Base-by-base conservation (phyloP, 2,113 vertebrate genomes). In the Pterocles orientalis region DNA sequence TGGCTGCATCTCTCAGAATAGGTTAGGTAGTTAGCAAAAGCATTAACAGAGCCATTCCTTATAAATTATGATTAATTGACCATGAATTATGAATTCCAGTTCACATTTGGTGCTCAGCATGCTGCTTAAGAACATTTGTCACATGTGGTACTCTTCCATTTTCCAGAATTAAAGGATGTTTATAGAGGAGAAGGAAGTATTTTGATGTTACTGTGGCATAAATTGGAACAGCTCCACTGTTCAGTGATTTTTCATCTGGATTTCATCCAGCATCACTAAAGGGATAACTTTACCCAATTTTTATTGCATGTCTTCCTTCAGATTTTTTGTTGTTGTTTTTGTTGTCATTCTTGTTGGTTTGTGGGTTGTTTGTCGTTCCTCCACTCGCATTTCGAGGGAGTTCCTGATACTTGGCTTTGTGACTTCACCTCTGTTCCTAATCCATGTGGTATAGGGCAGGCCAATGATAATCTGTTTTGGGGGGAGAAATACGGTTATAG, bases 21-120 rank as follows among this genome's bases (percentile, higher is more conserved):
- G 81, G 60, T 54, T 82, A 86, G 47, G 87, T 82, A 82, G 79
- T 84, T 77, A 79, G 53, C 75, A 25, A 43, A 68, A 33, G 28
- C 65, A 41, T 89, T 89, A 91, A 43, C 61, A 29, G 24, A 83
- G 47, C 54, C 39, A 25, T 94, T 96, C 45, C 86, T 93, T 91
- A 82, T 61, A 71, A 75, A 82, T 68, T 68, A 68, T 41, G 53
- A 88, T 95, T 95, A 93, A 96, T 61, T 93, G 79, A 92, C 88
- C 82, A 90, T 81, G 72, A 78, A 66, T 61, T 69, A 82, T 85
- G 66, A 83, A 56, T 89, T 60, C 7, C 20, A 81, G 73, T 69
- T 95, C 88, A 54, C 77, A 72, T 65, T 94, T 83, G n/a, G 73
- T 58, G 58, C 50, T 65, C 71, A 77, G 77, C 73, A 50, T 57